Percentiles rank a stretch among this genome's conserved stretches.
Evolutionary conservation across 2,113 vertebrate genomes (phyloP).

Genomic region (Laticauda colubrina): DNA sequence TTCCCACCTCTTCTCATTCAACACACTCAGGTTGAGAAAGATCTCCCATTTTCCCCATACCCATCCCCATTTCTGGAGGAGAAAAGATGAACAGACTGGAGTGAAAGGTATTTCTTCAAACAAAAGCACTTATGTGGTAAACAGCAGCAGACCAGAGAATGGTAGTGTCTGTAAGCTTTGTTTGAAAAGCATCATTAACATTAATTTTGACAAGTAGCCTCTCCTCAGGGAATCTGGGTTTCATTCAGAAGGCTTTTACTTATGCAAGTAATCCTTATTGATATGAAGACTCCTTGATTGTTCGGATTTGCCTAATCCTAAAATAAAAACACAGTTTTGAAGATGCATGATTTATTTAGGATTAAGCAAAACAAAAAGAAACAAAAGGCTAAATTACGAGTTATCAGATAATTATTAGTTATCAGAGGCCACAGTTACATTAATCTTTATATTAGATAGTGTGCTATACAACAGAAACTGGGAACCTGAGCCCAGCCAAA

Average conservation of each 20-base stretch:
- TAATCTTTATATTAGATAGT: not conserved
- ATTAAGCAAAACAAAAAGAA: constrained; percentile 33
- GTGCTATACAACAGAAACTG: not conserved
- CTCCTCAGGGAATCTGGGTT: constrained; percentile 40
- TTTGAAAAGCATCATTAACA: constrained; percentile 55
- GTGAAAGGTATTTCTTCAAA: constrained; percentile 38
- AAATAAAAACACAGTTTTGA: constrained; percentile 40
- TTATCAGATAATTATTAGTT: constrained; percentile 5
- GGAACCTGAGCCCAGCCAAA: not conserved
- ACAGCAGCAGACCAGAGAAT: constrained; percentile 30
- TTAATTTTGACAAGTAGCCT: constrained; percentile 60
- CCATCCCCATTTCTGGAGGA: constrained; percentile 30
- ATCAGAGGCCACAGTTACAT: constrained; percentile 1
- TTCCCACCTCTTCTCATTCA: constrained; percentile 27
- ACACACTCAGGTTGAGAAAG: constrained; percentile 11
- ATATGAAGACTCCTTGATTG: not conserved
- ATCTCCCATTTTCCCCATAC: constrained; percentile 19
- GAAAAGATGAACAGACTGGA: constrained; percentile 33
- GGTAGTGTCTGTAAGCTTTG: constrained; percentile 39
- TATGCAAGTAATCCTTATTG: constrained; percentile 40
- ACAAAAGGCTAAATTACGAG: constrained; percentile 35
- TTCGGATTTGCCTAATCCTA: constrained; percentile 31
- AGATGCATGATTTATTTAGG: constrained; percentile 12
- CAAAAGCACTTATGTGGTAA: constrained; percentile 40
- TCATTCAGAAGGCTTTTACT: constrained; percentile 40